phyloP scores from a whole-genome alignment of 2,797 vertebrate species.

The Myotis pilosus region DNA sequence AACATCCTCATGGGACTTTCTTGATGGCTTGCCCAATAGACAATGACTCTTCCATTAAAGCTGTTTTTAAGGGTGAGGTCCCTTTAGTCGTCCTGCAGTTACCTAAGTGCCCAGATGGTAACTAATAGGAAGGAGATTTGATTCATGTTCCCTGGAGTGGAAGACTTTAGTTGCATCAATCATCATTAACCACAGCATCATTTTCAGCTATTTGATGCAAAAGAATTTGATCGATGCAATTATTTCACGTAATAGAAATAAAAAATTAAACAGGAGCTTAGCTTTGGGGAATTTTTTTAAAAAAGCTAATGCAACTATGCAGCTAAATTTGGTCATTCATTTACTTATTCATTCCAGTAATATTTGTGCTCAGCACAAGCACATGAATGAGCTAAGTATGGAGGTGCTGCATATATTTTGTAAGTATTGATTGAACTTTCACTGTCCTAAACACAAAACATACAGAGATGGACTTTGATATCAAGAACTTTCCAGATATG shows the following conservation, averaged over 20 bases:
- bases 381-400: not conserved
- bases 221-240: conserved; percentile 45
- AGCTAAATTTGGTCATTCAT: not conserved
- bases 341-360: conserved; percentile 40
- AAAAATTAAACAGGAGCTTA: conserved; percentile 43
- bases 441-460: not conserved
- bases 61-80: not conserved
- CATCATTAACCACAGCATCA: conserved; percentile 19
- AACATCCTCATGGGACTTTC: not conserved
- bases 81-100: conserved; percentile 7
- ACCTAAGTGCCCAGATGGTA: conserved; percentile 1
- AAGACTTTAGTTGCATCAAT: conserved; percentile 15
- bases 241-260: conserved; percentile 34
- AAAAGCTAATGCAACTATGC: not conserved
- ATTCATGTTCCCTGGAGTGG: not conserved
- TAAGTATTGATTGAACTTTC: not conserved
- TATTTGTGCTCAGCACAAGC: not conserved
- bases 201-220: conserved; percentile 40
- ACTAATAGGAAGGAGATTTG: conserved; percentile 11
- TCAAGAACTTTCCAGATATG: conserved; percentile 5
- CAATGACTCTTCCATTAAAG: not conserved
- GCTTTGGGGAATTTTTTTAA: not conserved
- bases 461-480: not conserved
- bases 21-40: not conserved
- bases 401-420: not conserved